Conservation (phyloP, 2,113 vertebrate species). For the Burhinus bistriatus region DNA sequence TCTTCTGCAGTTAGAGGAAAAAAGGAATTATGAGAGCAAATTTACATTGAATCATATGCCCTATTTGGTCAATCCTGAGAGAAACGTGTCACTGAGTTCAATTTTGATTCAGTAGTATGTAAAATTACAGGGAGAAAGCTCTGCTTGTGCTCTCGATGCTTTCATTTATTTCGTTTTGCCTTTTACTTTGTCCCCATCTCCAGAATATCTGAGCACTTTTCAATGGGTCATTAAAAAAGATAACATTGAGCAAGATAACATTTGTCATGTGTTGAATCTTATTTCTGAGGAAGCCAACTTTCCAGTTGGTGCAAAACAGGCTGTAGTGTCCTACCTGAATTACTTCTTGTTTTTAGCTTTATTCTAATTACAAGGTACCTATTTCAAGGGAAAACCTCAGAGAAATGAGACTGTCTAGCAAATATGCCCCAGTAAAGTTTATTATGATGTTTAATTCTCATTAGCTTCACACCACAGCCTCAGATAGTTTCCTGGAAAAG, state of each 20-base stretch:
- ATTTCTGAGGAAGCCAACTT: background rate
- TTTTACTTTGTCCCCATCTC: background rate
- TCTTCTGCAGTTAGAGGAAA: background rate
- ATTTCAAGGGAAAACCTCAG: background rate
- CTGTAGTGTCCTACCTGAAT: background rate
- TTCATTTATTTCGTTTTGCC: background rate
- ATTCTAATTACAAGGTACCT: background rate
- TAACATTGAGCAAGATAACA: background rate
- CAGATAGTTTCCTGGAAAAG: background rate
- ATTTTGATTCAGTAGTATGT: background rate
- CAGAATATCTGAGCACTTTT: background rate
- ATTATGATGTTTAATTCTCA: background rate
- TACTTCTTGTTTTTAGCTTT: background rate
- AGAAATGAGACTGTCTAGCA: background rate
- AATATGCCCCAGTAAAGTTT: background rate
- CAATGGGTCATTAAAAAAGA: background rate
- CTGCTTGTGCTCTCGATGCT: rapidly evolving
- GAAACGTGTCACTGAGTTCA: background rate
- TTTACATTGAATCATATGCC: background rate
- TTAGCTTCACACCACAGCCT: background rate
- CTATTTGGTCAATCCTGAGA: background rate
- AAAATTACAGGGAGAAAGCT: background rate
- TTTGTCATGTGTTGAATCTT: background rate
- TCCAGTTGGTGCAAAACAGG: background rate
- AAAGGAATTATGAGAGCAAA: background rate